These are phyloP conservation scores for Neosalanx taihuensis DNA, from an alignment of 2,797 vertebrate genomes.

Conservation along the genomic window DNA sequence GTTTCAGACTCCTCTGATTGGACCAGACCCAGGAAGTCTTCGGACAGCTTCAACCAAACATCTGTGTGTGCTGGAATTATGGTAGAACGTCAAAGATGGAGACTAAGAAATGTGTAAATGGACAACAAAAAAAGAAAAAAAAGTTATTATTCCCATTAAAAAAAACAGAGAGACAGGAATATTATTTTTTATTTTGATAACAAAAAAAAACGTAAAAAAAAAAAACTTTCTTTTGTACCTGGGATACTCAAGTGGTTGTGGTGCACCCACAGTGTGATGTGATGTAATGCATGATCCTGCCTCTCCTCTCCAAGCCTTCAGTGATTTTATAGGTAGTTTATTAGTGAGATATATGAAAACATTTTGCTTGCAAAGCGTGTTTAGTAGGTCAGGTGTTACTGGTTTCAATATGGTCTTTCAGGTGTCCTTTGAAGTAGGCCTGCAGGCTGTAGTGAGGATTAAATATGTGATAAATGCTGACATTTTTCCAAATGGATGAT, in stretches of 20 bases:
- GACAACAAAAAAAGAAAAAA: conserved; percentile 72
- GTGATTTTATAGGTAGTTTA: conserved; percentile 67
- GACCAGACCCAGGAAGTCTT: conserved; percentile 93
- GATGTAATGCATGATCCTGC: conserved; percentile 86
- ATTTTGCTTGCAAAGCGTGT: conserved; percentile 89
- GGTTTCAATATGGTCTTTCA: conserved; percentile 81
- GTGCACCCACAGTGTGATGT: conserved; percentile 62
- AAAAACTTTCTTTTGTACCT: conserved; percentile 80
- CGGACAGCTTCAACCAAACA: conserved; percentile 87
- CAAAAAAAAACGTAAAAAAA: conserved; percentile 77
- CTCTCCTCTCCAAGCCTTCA: conserved; percentile 70
- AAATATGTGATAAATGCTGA: conserved; percentile 82
- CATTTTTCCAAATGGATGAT: conserved; percentile 62
- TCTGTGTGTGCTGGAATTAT: conserved; percentile 82
- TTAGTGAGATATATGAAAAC: conserved; percentile 70
- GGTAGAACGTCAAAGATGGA: conserved; percentile 89
- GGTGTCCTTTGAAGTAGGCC: conserved; percentile 84
- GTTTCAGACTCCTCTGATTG: conserved; percentile 90
- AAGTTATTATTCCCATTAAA: conserved; percentile 69
- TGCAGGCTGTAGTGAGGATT: conserved; percentile 43
- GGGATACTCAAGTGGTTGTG: conserved; percentile 82
- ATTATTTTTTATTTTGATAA: conserved; percentile 98
- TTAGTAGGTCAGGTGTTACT: conserved; percentile 76
- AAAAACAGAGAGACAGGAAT: conserved; percentile 48
- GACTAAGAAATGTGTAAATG: conserved; percentile 88